Evolutionary conservation across 1,140 invertebrate species (phyloP).

Genomic region (Rhynchophorus ferrugineus): DNA sequence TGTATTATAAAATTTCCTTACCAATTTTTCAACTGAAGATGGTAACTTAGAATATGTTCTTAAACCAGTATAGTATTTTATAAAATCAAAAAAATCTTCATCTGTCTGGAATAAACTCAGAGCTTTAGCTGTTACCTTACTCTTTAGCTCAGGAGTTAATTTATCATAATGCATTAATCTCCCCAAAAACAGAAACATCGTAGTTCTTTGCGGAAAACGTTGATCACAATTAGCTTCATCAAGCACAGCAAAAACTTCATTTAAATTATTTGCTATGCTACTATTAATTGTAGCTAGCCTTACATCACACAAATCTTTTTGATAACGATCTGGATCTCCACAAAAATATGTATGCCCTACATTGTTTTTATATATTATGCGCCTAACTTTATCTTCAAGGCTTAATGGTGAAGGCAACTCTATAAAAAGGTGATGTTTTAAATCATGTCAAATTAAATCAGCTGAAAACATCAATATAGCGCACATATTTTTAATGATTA

Average conservation of each 20-base stretch:
- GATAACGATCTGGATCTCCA: conserved; percentile 25
- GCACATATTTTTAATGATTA: too few relatives aligned
- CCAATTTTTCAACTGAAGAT: conserved; percentile 46
- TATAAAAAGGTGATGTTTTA: too few relatives aligned
- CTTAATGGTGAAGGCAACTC: conserved; percentile 13
- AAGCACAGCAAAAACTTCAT: conserved; percentile 19
- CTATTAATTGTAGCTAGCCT: conserved; percentile 1
- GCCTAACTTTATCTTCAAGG: conserved; percentile 20
- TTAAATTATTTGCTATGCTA: conserved; percentile 9
- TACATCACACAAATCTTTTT: background rate
- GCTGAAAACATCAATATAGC: too few relatives aligned
- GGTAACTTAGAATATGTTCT: conserved; percentile 43
- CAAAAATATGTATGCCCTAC: conserved; percentile 12
- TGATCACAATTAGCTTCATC: conserved; percentile 21
- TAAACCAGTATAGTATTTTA: conserved; percentile 45
- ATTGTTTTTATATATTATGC: conserved; percentile 20
- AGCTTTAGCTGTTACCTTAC: conserved; percentile 43
- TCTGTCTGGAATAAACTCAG: conserved; percentile 42
- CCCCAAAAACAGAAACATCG: conserved; percentile 22
- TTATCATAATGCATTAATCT: conserved; percentile 5
- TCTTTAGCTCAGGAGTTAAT: conserved; percentile 8
- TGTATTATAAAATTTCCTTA: conserved; percentile 51
- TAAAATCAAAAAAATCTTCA: conserved; percentile 51
- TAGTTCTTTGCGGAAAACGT: conserved; percentile 17
- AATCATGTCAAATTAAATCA: too few relatives aligned